These are phyloP conservation scores for Drosophila pandora DNA, from an alignment of 1,140 invertebrate species.

Conservation along the genomic window DNA sequence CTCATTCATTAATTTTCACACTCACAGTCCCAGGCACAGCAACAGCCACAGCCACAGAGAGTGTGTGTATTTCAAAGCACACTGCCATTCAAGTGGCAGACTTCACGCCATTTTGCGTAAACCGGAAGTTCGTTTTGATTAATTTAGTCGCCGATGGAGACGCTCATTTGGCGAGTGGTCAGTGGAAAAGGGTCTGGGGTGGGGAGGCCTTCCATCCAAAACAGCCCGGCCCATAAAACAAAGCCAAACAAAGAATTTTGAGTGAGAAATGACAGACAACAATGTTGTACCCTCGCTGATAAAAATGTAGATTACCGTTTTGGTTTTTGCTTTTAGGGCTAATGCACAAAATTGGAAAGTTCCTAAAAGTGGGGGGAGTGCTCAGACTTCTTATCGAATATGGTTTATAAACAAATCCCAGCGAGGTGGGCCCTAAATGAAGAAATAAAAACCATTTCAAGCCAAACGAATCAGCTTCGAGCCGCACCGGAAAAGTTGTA, in stretches of 20 bases:
- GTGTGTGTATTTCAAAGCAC: neutral
- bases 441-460: constrained; percentile 4
- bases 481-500: constrained; percentile 34
- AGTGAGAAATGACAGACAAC: constrained; percentile 18
- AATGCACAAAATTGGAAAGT: too few relatives aligned
- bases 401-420: neutral
- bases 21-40: constrained; percentile 25
- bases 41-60: constrained; percentile 9
- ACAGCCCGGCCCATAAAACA: constrained; percentile 57
- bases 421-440: neutral
- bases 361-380: neutral
- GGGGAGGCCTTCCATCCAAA: constrained; percentile 51
- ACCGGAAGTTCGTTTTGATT: constrained; percentile 83
- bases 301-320: neutral
- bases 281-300: constrained; percentile 1
- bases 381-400: neutral
- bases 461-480: constrained; percentile 19
- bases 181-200: constrained; percentile 11
- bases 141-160: constrained; percentile 79
- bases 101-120: constrained; percentile 82
- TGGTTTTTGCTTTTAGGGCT: too few relatives aligned
- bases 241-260: constrained; percentile 30
- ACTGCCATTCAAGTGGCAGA: constrained; percentile 54
- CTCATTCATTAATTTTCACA: constrained; percentile 80
- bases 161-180: constrained; percentile 53